A percentile compares a stretch with the other conserved stretches of the same genome.
phyloP scores from a whole-genome alignment of 2,888 invertebrate species.

The Calameuta pallipes region DNA sequence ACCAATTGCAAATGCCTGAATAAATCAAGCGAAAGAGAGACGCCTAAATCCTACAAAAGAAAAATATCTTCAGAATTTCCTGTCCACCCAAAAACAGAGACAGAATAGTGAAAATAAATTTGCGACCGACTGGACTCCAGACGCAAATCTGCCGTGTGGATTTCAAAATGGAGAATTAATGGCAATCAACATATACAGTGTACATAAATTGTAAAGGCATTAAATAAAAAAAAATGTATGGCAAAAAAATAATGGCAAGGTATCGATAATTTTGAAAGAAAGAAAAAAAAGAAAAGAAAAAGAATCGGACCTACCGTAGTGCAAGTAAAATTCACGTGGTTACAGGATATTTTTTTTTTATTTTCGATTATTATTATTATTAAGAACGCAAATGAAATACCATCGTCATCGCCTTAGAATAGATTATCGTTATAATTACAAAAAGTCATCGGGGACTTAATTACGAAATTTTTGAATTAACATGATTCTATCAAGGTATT shows the following conservation, averaged over 20 bases:
- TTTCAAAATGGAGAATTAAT: not conserved
- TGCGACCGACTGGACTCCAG: not conserved
- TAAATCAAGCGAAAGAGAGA: not conserved
- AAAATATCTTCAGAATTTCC: not conserved
- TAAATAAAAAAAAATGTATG: not conserved
- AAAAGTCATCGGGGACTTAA: constrained; percentile 34
- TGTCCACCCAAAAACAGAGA: not conserved
- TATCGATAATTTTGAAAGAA: not conserved
- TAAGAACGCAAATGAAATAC: constrained; percentile 38
- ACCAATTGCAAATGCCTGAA: not conserved
- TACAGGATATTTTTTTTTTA: constrained; percentile 26
- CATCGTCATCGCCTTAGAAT: constrained; percentile 28
- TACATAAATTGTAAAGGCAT: not conserved
- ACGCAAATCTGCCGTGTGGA: not conserved
- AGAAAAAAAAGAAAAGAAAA: not conserved
- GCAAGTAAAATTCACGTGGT: not conserved
- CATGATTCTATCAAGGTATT: constrained; percentile 2
- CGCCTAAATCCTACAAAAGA: not conserved
- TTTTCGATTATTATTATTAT: constrained; percentile 35
- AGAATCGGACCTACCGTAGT: too few species aligned
- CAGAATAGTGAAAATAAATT: not conserved
- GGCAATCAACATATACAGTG: not conserved
- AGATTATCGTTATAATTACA: constrained; percentile 36
- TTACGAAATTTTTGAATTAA: constrained; percentile 27
- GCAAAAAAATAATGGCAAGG: not conserved